A percentile compares a stretch with the other conserved stretches of the same genome.
Conservation (phyloP, 2,797 vertebrate species). For the Tokudaia muenninki region DNA sequence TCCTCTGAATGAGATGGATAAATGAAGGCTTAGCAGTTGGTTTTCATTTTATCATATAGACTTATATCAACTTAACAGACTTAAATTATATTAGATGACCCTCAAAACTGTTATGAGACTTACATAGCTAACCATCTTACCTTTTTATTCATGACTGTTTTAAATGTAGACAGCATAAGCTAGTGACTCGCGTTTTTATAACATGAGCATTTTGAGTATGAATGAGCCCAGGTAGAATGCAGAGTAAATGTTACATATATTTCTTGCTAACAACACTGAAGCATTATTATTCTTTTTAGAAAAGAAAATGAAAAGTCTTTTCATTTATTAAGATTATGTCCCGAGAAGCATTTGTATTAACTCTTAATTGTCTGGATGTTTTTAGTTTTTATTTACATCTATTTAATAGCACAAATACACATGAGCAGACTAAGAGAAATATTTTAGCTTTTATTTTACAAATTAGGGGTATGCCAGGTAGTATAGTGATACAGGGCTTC, state of each 20-base stretch:
- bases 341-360: constrained; percentile 15
- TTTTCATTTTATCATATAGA: neutral
- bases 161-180: neutral
- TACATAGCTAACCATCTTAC: neutral
- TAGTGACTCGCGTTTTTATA: neutral
- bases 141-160: constrained; percentile 6
- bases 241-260: neutral
- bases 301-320: neutral
- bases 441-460: neutral
- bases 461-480: neutral
- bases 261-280: neutral
- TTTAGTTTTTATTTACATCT: constrained; percentile 22
- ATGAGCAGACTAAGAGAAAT: neutral
- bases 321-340: neutral
- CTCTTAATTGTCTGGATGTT: constrained; percentile 32
- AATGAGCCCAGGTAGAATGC: neutral
- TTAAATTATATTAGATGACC: neutral
- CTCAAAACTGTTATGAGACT: neutral
- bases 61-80: neutral
- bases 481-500: neutral
- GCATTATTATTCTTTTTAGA: neutral
- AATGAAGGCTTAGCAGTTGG: neutral
- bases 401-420: neutral
- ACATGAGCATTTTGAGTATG: neutral
- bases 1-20: neutral